A percentile compares a stretch with the other conserved stretches of the same genome.
Evolutionary conservation across 1,140 invertebrate species (phyloP).

Genomic region (Fragariocoptes setiger): DNA sequence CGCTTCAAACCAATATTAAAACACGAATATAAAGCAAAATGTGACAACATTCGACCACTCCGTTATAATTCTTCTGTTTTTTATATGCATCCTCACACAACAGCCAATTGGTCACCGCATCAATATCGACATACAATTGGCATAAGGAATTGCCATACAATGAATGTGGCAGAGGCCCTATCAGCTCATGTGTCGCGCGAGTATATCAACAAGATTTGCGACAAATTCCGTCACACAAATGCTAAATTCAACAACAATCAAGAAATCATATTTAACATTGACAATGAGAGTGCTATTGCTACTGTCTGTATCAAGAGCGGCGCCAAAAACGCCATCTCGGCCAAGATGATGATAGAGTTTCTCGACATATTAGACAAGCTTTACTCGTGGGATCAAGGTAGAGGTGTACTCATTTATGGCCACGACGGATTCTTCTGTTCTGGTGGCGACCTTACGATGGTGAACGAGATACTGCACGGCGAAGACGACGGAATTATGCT

Average conservation of each 20-base stretch:
- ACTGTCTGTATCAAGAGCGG: constrained; percentile 8
- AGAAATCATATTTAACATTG: background rate
- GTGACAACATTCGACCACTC: no score
- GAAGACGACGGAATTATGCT: constrained; percentile 20
- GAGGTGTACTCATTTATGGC: constrained; percentile 23
- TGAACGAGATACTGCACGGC: constrained; percentile 15
- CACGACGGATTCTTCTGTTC: constrained; percentile 23
- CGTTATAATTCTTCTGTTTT: no score
- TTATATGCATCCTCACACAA: no score
- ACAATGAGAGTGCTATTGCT: background rate
- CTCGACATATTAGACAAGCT: constrained; percentile 18
- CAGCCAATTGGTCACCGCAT: no score
- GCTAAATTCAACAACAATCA: constrained; percentile 2
- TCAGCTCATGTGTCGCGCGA: no score
- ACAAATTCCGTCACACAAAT: no score
- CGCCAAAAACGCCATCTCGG: constrained; percentile 20
- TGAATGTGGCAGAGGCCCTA: no score
- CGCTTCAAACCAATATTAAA: no score
- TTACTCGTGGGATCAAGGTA: constrained; percentile 21
- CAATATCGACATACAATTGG: no score
- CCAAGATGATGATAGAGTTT: constrained; percentile 27
- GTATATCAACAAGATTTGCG: no score
- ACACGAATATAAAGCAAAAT: no score
- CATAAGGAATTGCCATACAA: no score
- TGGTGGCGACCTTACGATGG: constrained; percentile 21